Conservation (phyloP, 1,140 invertebrate genomes). For the Zaprionus ghesquierei region DNA sequence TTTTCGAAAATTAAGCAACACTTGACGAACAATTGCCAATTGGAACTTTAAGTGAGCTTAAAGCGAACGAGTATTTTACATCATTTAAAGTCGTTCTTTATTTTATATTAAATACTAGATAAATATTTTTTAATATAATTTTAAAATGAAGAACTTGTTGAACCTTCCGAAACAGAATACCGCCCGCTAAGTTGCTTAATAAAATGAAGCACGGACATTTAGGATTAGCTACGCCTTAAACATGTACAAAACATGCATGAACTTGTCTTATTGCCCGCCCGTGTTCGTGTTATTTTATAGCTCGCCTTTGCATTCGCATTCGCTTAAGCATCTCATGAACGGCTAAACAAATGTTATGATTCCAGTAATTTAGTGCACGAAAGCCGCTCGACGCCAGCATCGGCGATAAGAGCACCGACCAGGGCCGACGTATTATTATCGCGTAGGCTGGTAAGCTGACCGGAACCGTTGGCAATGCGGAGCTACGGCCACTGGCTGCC, state of each 20-base stretch:
- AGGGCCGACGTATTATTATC: conserved; percentile 54
- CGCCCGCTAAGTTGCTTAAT: neutral
- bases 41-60: neutral
- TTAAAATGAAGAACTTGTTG: neutral
- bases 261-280: neutral
- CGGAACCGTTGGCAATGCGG: conserved; percentile 22
- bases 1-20: neutral
- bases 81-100: neutral
- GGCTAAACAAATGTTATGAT: conserved; percentile 46
- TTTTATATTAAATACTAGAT: neutral
- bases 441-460: conserved; percentile 46
- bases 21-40: too few species aligned
- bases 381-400: conserved; percentile 2
- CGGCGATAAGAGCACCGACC: neutral
- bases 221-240: neutral
- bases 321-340: conserved; percentile 44
- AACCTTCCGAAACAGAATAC: neutral
- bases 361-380: conserved; percentile 56
- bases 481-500: too few species aligned
- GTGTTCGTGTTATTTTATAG: conserved; percentile 3
- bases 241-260: neutral
- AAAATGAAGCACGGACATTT: neutral
- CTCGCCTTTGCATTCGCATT: conserved; percentile 9
- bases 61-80: neutral
- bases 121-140: too few species aligned